Base-by-base conservation (phyloP, 2,888 invertebrate species). In the Epirrita christyi region DNA sequence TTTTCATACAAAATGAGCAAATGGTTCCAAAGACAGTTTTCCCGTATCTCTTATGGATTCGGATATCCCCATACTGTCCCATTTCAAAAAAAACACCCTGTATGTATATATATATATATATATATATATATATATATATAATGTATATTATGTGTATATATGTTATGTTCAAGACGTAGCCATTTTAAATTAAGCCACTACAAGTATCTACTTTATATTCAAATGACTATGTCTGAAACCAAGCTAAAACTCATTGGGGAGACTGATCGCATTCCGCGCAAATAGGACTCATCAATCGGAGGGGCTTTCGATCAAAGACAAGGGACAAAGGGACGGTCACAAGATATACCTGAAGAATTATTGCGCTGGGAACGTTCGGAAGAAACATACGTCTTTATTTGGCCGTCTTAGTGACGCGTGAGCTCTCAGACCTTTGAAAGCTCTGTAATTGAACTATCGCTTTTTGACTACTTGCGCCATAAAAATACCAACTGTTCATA, bases 211-310 rank as follows among this genome's bases (percentile, higher is more conserved):
- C 59, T 59, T 59, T 51, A 59, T 44, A 59, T 55, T 59, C 59
- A 59, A 59, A 59, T 59, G 51, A 52, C 54, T 50, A n/a, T 38
- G 59, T 59, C 55, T 55, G 55, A 54, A 59, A 49, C 68, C 70
- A 78, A 76, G 73, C 78, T 75, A 75, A 83, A 83, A 81, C 81
- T 83, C 81, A 81, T 81, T 73, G 71, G 70, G 74, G 72, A 75
- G 78, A 75, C 70, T 75, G 80, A 70, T 76, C 73, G 70, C 75
- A 75, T 74, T 80, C 72, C 68, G 72, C 74, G 78, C 85, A 86
- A 88, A 88, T 87, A 81, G 84, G 77, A 76, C 84, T 79, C 86
- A 88, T 88, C 88, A 87, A 87, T 88, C 85, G 81, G 78, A 78
- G 75, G 75, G 83, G 83, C 82, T 85, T 83, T 84, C 85, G 81